A percentile compares a stretch with the other conserved stretches of the same genome.
Conservation (phyloP, 2,113 vertebrate species). For the Ictalurus furcatus region DNA sequence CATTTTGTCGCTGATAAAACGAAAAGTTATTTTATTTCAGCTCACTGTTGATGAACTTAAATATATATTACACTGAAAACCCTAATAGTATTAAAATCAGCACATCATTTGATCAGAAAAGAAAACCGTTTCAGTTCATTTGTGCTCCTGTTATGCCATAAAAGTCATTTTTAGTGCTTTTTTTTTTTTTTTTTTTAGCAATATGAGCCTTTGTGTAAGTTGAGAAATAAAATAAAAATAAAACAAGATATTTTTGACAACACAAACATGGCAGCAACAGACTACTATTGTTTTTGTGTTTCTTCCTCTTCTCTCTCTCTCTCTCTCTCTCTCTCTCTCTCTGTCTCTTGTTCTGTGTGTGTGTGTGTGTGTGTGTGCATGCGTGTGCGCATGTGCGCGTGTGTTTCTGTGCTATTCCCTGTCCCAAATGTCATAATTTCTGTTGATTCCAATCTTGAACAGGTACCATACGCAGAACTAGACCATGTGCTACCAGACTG, state of each 20-base stretch:
- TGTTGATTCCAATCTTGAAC: neutral
- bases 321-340: neutral
- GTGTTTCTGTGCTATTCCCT: neutral
- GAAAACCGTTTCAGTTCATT: neutral
- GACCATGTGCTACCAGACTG: neutral
- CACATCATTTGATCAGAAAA: neutral
- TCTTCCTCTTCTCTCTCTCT: neutral
- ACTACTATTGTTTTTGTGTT: neutral
- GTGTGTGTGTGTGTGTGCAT: neutral
- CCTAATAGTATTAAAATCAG: neutral
- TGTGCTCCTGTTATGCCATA: neutral
- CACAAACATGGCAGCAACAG: neutral
- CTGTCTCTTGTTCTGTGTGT: neutral
- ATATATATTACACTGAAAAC: neutral
- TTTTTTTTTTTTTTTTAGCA: neutral
- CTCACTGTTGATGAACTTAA: neutral
- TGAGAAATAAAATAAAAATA: neutral
- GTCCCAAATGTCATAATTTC: neutral
- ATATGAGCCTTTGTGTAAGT: neutral
- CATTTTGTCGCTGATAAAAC: neutral
- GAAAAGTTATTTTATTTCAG: neutral
- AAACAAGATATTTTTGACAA: neutral
- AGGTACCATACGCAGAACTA: neutral
- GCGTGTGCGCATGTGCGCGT: neutral
- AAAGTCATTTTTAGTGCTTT: neutral